Percentiles rank a stretch among this genome's conserved stretches.
Conservation (phyloP, 2,888 invertebrate species). For the Dryocosmus kuriphilus region DNA sequence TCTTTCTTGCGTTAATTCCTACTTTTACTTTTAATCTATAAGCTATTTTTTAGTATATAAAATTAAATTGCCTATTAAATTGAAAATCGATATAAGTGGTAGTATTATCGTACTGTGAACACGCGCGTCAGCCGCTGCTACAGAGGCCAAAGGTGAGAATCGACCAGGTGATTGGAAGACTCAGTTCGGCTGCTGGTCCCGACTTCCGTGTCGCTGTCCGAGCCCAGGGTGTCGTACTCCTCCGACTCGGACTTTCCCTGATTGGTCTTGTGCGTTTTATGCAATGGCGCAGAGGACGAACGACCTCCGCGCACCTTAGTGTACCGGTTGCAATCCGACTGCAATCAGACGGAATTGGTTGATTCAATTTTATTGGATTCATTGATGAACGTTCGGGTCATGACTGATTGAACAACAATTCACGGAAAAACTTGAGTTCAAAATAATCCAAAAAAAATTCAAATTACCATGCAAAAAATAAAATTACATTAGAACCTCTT, state of each 20-base stretch:
- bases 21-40: neutral
- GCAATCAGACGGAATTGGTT: conserved; percentile 77
- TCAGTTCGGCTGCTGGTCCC: conserved; percentile 80
- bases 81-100: conserved; percentile 19
- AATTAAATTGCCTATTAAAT: neutral
- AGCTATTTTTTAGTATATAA: neutral
- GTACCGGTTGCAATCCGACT: conserved; percentile 78
- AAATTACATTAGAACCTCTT: too few relatives aligned
- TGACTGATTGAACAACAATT: conserved; percentile 50
- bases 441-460: neutral
- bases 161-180: conserved; percentile 79
- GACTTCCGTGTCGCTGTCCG: conserved; percentile 88
- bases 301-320: conserved; percentile 77
- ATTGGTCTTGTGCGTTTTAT: conserved; percentile 86
- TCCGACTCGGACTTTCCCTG: conserved; percentile 96
- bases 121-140: conserved; percentile 75
- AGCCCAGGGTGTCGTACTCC: conserved; percentile 92
- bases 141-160: conserved; percentile 77
- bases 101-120: conserved; percentile 76
- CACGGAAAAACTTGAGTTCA: neutral
- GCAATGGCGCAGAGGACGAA: conserved; percentile 77
- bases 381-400: conserved; percentile 57
- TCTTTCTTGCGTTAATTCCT: neutral
- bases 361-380: conserved; percentile 44
- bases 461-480: neutral